Conservation (phyloP, 2,888 invertebrate species). For the Operophtera brumata region DNA sequence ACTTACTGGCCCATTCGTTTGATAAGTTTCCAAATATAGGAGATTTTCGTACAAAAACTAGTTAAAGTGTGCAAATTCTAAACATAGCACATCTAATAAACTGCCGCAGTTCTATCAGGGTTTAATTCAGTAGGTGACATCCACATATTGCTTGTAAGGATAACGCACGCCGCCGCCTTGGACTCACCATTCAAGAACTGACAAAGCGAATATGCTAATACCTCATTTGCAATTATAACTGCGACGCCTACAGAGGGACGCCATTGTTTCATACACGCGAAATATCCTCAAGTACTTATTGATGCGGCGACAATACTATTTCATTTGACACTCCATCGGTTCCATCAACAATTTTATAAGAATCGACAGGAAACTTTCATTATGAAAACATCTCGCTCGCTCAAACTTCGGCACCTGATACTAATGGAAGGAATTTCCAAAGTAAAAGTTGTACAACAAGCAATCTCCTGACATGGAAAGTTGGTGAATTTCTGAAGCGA, state of each 20-base stretch:
- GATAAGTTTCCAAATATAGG: no score
- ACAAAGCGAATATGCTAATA: conserved; percentile 78
- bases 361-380: conserved; percentile 45
- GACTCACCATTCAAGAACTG: conserved; percentile 66
- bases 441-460: conserved; percentile 75
- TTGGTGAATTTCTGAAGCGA: conserved; percentile 66
- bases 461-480: conserved; percentile 72
- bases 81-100: neutral
- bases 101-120: neutral
- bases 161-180: conserved; percentile 62
- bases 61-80: no score
- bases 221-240: conserved; percentile 76
- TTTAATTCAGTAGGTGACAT: conserved; percentile 36
- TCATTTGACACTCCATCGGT: conserved; percentile 18
- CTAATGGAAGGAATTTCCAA: conserved; percentile 74
- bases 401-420: conserved; percentile 62
- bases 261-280: conserved; percentile 66
- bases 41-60: no score
- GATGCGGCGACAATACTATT: conserved; percentile 34
- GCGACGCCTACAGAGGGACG: conserved; percentile 67
- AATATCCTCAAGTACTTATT: conserved; percentile 51
- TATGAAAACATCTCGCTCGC: conserved; percentile 60
- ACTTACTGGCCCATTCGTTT: no score
- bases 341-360: conserved; percentile 10
- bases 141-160: conserved; percentile 54